These are phyloP conservation scores for Leucania comma DNA, from an alignment of 2,888 invertebrate species.

Conservation along the genomic window DNA sequence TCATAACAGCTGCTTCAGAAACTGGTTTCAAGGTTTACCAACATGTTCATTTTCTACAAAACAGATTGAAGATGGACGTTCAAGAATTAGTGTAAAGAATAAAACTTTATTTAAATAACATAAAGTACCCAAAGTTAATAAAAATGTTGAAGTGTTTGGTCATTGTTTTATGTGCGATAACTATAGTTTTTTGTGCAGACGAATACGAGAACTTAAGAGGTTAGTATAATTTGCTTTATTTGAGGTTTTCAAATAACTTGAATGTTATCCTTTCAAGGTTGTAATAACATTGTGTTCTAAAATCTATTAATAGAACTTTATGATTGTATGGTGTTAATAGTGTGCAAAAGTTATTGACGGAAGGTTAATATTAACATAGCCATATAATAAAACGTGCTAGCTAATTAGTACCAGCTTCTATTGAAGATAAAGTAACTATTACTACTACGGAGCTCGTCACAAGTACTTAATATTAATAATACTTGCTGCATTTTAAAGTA, in stretches of 20 bases:
- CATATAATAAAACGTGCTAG: neutral
- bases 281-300: conserved; percentile 9
- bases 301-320: neutral
- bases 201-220: conserved; percentile 62
- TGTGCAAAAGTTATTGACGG: neutral
- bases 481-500: neutral
- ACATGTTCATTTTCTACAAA: conserved; percentile 36
- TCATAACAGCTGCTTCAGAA: conserved; percentile 40
- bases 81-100: conserved; percentile 28
- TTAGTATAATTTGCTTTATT: conserved; percentile 52
- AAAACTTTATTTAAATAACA: conserved; percentile 19
- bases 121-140: conserved; percentile 10
- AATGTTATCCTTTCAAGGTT: neutral
- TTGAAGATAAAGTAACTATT: neutral
- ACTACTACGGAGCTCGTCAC: neutral
- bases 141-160: conserved; percentile 61
- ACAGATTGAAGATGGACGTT: conserved; percentile 48
- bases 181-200: conserved; percentile 53
- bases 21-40: conserved; percentile 50
- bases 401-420: neutral
- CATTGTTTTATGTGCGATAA: conserved; percentile 52
- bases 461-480: neutral
- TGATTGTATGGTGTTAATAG: conserved; percentile 11
- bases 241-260: conserved; percentile 14
- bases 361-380: neutral